Evolutionary conservation across 2,888 invertebrate species (phyloP), one percentile per base, ranked within the genome.

Genomic region (Corbicula japonica): DNA sequence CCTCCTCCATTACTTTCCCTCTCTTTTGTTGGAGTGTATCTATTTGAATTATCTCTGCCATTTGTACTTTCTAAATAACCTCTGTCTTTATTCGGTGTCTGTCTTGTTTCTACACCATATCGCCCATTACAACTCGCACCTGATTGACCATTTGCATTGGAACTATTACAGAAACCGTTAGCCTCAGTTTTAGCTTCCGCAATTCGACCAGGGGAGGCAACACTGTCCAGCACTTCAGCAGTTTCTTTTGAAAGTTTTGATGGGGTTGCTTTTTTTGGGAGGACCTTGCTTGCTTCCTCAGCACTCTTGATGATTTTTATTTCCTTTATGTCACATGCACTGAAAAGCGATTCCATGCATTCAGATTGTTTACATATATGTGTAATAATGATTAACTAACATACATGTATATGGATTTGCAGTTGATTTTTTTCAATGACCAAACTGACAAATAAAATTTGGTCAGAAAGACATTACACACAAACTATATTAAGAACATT

Each of bases 301-400:
- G 94, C 92, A 63, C 94, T 94, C 50, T 95, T 94, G 82, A 98
- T 96, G 86, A 98, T 95, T 92, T 96, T 95, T 87, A 98, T 94
- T 84, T 96, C 95, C 82, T 95, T 94, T 75, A 98, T 97, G 89
- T 97, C 96, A 63, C 95, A 94, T 41, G 96, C 96, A 92, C 96
- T 96, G 92, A 52, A 82, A 79, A 34, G 18, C 61, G n/a, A n/a
- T n/a, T n/a, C n/a, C n/a, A n/a, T n/a, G n/a, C n/a, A n/a, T n/a
- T n/a, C n/a, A n/a, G n/a, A n/a, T n/a, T n/a, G n/a, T n/a, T n/a
- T n/a, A n/a, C n/a, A n/a, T n/a, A n/a, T n/a, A n/a, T n/a, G n/a
- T n/a, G n/a, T n/a, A n/a, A n/a, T n/a, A n/a, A n/a, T n/a, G n/a
- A n/a, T n/a, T n/a, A n/a, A n/a, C n/a, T n/a, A n/a, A n/a, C n/a